phyloP scores from a whole-genome alignment of 2,797 vertebrate species.

The Brotula barbata region DNA sequence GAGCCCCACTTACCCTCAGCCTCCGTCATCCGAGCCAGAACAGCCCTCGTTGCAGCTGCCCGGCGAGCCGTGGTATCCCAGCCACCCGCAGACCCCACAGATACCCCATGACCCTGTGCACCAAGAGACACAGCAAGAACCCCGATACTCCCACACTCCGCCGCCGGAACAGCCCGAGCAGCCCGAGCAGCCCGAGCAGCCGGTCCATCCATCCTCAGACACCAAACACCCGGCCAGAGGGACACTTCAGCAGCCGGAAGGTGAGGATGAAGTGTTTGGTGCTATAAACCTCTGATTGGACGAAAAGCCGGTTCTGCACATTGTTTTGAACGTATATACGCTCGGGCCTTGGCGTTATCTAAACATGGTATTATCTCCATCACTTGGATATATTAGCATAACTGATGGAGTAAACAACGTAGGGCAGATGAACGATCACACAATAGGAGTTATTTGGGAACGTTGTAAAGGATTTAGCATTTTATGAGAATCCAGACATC shows the following conservation, averaged over 20 bases:
- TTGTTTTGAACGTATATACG: slow-evolving; percentile 2
- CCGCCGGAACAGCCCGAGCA: slow-evolving; percentile 24
- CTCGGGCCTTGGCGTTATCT: slow-evolving; percentile 19
- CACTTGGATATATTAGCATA: slow-evolving; percentile 31
- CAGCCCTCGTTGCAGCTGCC: slow-evolving; percentile 48
- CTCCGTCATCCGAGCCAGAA: slow-evolving; percentile 48
- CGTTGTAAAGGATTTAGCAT: slow-evolving; percentile 23
- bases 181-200: slow-evolving; percentile 51
- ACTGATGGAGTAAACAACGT: slow-evolving; percentile 15
- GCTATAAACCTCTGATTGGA: not conserved
- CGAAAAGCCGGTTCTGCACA: slow-evolving; percentile 9
- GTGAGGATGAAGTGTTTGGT: slow-evolving; percentile 44
- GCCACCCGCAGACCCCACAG: slow-evolving; percentile 53
- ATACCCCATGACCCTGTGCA: slow-evolving; percentile 51
- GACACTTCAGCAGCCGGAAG: slow-evolving; percentile 45
- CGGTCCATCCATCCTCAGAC: slow-evolving; percentile 38
- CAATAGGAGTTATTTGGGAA: slow-evolving; percentile 3
- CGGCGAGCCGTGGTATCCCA: slow-evolving; percentile 24
- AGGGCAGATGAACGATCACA: slow-evolving; percentile 16
- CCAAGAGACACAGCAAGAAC: slow-evolving; percentile 50
- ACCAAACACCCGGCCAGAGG: slow-evolving; percentile 36
- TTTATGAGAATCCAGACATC: slow-evolving; percentile 45
- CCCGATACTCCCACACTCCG: slow-evolving; percentile 48
- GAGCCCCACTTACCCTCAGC: slow-evolving; percentile 58
- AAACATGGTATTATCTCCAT: slow-evolving; percentile 34